Evolutionary conservation across 2,888 invertebrate genomes (phyloP), one percentile per base, ranked within the genome.

Genomic region (Apodemia duryi): DNA sequence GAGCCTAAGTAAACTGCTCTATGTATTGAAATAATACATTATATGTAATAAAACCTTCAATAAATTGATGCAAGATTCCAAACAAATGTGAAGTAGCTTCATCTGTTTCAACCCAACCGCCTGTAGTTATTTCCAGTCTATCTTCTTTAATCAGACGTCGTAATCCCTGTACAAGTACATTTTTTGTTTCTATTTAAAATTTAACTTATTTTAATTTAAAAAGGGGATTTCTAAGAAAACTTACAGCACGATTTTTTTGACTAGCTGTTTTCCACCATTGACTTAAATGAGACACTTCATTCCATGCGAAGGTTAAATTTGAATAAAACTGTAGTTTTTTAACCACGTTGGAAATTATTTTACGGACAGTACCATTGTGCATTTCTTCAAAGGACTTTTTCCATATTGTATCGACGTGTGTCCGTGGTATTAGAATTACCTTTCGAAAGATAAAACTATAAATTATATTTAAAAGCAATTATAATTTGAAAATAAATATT

Each of bases 41-140:
- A 13, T 7, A 13, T 10, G 9, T 32, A 21, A 52, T 38, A 28
- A 35, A 84, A 96, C 97, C 97, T 93, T 97, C 97, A 71, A 97
- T 95, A 10, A 98, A 91, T 83, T 97, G 97, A 89, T 98, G 97
- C 63, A 98, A 86, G 93, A 98, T 95, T 60, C 97, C 96, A 82
- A 95, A 98, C 61, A 98, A 84, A 83, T 97, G 96, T 0, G 96
- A 94, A 64, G 96, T 97, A 2, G 97, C 98, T 87, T 98, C 98
- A 77, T 98, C 98, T 0, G 97, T 96, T 96, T 98, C 98, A 3
- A 98, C 97, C 98, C 98, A 98, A 9, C 97, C 97, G 2, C 98
- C 98, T 0, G 98, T 97, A 52, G 97, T 96, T 74, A 98, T 96
- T 88, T 98, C 98, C 67, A 98, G 88, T 65, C 97, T 93, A 2